Evolutionary conservation across 2,888 invertebrate species (phyloP), one percentile per base, ranked within the genome.

Genomic region (Aphrophora alni): DNA sequence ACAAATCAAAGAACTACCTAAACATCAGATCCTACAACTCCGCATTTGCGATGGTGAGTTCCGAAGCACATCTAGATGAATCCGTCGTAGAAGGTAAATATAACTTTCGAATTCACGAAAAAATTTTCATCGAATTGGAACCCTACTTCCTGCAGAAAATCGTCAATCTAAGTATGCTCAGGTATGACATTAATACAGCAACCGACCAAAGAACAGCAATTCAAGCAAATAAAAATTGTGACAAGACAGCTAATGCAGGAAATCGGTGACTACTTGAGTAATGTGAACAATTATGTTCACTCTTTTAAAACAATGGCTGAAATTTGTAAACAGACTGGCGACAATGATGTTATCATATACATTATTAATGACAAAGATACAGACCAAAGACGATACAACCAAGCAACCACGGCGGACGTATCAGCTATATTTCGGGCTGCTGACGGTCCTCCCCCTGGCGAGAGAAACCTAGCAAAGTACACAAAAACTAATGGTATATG

Each of bases 351-450:
- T 68, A 68, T 10, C 68, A 68, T n/a, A 5, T 68, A 68, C 5
- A n/a, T 33, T 33, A 33, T 33, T 33, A 33, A 33, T 33, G 24
- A 68, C 68, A 24, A 68, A 68, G n/a, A 4, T 68, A 68, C n/a
- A 68, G 24, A 68, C 68, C n/a, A 24, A 68, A n/a, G 24, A n/a
- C 74, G 74, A n/a, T 74, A 74, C 27, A 74, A 74, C n/a, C 44
- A 75, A 14, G 75, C 38, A 51, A n/a, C n/a, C n/a, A 14, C 21
- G 8, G 38, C 75, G 4, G 51, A 75, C 44, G 24, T 75, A 7
- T 38, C 75, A 0, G 75, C 44, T 8, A 75, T 75, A 8, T 75
- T 75, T 25, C 21, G 51, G 14, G 38, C 44, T 28, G n/a, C 21
- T 10, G 51, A 75, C n/a, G 75, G 75, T 33, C 24, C 27, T 28